phyloP scores from a whole-genome alignment of 1,140 invertebrate genomes.

The Camponotus pennsylvanicus region DNA sequence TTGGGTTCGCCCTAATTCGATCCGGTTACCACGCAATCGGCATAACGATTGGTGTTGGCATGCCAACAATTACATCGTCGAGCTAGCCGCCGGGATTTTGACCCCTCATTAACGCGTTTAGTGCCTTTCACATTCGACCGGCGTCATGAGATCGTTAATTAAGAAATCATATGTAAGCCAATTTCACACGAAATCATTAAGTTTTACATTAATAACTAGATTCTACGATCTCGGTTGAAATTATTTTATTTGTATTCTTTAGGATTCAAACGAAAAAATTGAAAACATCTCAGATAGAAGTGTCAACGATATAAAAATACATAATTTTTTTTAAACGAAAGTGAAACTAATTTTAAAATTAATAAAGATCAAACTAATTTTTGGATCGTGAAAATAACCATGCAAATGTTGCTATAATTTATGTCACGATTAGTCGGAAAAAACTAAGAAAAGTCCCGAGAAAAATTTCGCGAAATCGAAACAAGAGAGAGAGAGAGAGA shows the following conservation, averaged over 20 bases:
- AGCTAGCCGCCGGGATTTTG: background rate
- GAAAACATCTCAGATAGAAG: too few species aligned
- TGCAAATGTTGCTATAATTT: background rate
- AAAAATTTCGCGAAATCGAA: slow-evolving; percentile 14
- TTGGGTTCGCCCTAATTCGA: slow-evolving; percentile 80
- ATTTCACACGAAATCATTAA: background rate
- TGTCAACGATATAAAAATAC: too few species aligned
- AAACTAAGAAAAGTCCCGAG: background rate
- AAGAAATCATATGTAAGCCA: background rate
- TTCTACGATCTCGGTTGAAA: background rate
- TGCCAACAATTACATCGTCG: slow-evolving; percentile 41
- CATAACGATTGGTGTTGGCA: slow-evolving; percentile 71
- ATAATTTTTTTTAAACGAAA: background rate
- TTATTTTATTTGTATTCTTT: too few species aligned
- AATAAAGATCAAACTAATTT: background rate
- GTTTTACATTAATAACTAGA: background rate
- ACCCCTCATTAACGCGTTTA: slow-evolving; percentile 29
- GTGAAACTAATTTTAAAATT: background rate
- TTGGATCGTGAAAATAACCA: background rate
- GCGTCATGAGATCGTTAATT: background rate
- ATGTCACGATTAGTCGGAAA: too few species aligned
- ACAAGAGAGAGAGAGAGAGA: too few species aligned
- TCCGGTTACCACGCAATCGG: slow-evolving; percentile 70
- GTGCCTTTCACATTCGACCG: background rate
- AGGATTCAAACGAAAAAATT: too few species aligned